phyloP scores from a whole-genome alignment of 2,113 vertebrate genomes.

The Sapajus apella region DNA sequence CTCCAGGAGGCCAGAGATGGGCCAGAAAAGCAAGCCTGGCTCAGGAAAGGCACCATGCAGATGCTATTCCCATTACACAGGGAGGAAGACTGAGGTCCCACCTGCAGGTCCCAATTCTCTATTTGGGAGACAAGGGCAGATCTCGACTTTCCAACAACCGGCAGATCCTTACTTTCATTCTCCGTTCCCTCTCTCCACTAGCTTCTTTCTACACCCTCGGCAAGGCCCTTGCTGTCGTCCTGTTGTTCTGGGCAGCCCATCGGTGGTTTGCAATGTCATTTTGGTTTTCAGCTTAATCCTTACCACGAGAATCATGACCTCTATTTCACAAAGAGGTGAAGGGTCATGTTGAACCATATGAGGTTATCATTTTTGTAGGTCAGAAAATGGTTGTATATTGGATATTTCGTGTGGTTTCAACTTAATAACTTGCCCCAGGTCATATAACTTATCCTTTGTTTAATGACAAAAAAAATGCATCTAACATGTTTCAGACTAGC shows the following conservation, averaged over 20 bases:
- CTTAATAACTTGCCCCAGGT: background rate
- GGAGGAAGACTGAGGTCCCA: background rate
- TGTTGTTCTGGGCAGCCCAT: background rate
- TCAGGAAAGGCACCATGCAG: too few species aligned
- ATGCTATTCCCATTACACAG: background rate
- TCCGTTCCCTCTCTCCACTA: rapidly evolving
- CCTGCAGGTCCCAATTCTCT: background rate
- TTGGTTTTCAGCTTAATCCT: background rate
- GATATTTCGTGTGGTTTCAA: background rate
- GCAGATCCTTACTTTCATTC: background rate
- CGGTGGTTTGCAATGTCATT: background rate
- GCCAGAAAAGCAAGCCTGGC: background rate
- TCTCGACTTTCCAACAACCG: background rate
- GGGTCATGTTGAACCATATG: background rate
- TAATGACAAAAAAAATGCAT: background rate
- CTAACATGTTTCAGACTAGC: background rate
- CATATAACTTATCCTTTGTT: background rate
- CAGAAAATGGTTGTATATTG: background rate
- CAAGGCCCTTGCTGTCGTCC: rapidly evolving
- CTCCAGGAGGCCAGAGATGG: background rate
- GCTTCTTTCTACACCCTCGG: background rate
- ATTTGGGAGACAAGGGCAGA: background rate
- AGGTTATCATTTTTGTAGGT: background rate
- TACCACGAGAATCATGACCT: background rate
- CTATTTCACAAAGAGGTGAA: background rate